These are phyloP conservation scores for Anthrax anthrax DNA, from an alignment of 2,888 invertebrate species.

Conservation along the genomic window DNA sequence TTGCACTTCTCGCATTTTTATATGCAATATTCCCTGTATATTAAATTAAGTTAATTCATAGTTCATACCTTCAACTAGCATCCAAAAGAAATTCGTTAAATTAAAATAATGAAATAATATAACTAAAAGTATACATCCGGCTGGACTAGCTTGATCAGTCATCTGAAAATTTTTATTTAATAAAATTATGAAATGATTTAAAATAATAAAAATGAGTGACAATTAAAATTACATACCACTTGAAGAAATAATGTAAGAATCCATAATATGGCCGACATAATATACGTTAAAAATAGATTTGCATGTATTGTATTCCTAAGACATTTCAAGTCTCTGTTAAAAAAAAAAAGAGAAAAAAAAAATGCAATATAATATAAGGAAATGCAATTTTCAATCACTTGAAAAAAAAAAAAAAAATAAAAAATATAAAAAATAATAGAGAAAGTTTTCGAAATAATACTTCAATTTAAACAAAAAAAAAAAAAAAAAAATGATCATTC, in stretches of 20 bases:
- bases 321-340: conserved; percentile 72
- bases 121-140: conserved; percentile 50
- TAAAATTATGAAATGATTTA: conserved; percentile 11
- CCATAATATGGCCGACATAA: conserved; percentile 79
- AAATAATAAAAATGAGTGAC: too few relatives aligned
- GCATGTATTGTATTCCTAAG: conserved; percentile 87
- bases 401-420: too few relatives aligned
- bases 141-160: conserved; percentile 36
- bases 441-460: too few relatives aligned
- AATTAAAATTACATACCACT: conserved; percentile 34
- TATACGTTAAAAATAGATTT: conserved; percentile 85
- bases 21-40: too few relatives aligned
- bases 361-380: not conserved
- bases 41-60: too few relatives aligned
- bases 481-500: too few relatives aligned
- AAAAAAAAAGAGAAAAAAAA: conserved; percentile 4
- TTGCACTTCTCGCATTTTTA: too few relatives aligned
- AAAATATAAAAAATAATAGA: too few relatives aligned
- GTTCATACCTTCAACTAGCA: conserved; percentile 81
- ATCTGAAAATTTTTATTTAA: conserved; percentile 45
- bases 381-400: too few relatives aligned
- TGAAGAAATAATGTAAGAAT: conserved; percentile 66
- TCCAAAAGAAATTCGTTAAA: conserved; percentile 94
- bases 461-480: too few relatives aligned
- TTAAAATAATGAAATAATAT: conserved; percentile 81